Percentiles rank a stretch among this genome's conserved stretches.
Conservation (phyloP, 2,113 vertebrate genomes). For the Xenopus borealis region DNA sequence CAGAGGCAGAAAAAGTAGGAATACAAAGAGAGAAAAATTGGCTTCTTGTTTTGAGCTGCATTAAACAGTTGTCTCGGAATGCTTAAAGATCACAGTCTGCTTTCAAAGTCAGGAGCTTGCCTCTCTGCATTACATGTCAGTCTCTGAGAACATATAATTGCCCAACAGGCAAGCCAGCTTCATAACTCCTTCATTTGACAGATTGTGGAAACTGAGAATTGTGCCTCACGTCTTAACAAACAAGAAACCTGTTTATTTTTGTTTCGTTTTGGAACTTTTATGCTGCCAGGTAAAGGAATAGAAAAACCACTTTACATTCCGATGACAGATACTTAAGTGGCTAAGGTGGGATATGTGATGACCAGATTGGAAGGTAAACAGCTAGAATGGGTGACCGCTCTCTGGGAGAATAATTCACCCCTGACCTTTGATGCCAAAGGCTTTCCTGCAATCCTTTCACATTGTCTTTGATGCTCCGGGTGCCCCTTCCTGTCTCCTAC, state of each 20-base stretch:
- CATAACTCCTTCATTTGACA: not conserved
- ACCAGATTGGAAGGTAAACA: too few species aligned
- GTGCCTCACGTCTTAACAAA: constrained; percentile 5
- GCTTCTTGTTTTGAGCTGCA: constrained; percentile 3
- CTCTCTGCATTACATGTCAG: constrained; percentile 11
- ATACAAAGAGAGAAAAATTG: not conserved
- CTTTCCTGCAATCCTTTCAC: too few species aligned
- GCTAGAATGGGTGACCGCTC: too few species aligned
- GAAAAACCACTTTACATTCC: not conserved
- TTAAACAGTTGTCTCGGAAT: constrained; percentile 5
- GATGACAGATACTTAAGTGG: too few species aligned
- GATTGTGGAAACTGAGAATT: not conserved
- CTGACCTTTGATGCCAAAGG: too few species aligned
- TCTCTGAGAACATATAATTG: not conserved
- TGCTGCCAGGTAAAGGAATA: constrained; percentile 1
- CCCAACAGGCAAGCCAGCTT: constrained; percentile 1
- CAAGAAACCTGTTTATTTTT: constrained; percentile 10
- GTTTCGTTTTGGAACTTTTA: not conserved
- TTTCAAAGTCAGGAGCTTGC: constrained; percentile 8
- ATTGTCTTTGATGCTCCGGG: too few species aligned
- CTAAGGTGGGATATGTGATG: too few species aligned
- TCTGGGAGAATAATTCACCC: too few species aligned
- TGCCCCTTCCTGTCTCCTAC: too few species aligned
- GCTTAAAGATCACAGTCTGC: not conserved
- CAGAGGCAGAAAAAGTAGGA: not conserved